Conservation (phyloP, 2,888 invertebrate genomes). For the Bombylius discolor region DNA sequence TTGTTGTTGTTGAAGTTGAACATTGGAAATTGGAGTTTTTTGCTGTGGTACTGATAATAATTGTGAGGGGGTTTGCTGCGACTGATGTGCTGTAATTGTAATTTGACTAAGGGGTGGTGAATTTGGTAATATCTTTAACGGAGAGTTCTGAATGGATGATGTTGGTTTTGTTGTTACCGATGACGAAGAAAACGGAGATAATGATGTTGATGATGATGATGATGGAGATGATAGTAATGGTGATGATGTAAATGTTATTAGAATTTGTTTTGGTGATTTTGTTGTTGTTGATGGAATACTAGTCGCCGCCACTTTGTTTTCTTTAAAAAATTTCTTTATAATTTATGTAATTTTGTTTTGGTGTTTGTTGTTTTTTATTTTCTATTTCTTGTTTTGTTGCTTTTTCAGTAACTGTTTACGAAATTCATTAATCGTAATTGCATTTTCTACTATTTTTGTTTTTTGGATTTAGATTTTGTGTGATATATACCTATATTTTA, state of each 20-base stretch:
- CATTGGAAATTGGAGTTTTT: not conserved
- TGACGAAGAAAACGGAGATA: slow-evolving; percentile 5
- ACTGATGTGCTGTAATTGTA: not conserved
- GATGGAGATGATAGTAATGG: slow-evolving; percentile 11
- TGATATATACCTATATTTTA: too few species aligned
- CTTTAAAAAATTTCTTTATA: too few species aligned
- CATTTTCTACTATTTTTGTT: too few species aligned
- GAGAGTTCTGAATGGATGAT: slow-evolving; percentile 18
- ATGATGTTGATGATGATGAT: slow-evolving; percentile 11
- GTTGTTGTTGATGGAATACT: not conserved
- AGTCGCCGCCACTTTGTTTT: not conserved
- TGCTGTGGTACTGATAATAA: too few species aligned
- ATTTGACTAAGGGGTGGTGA: slow-evolving; percentile 23
- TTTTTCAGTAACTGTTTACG: too few species aligned
- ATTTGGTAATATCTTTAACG: slow-evolving; percentile 27
- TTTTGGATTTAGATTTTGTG: too few species aligned
- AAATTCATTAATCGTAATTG: too few species aligned
- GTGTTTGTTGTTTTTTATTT: not conserved
- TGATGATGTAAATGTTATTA: not conserved
- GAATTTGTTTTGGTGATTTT: not conserved
- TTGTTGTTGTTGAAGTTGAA: not conserved
- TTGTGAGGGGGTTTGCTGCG: not conserved
- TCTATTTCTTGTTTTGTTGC: too few species aligned
- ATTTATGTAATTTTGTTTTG: not conserved
- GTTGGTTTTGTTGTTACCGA: slow-evolving; percentile 1